Evolutionary conservation across 2,888 invertebrate genomes (phyloP).

Genomic region (Phengaris arion): DNA sequence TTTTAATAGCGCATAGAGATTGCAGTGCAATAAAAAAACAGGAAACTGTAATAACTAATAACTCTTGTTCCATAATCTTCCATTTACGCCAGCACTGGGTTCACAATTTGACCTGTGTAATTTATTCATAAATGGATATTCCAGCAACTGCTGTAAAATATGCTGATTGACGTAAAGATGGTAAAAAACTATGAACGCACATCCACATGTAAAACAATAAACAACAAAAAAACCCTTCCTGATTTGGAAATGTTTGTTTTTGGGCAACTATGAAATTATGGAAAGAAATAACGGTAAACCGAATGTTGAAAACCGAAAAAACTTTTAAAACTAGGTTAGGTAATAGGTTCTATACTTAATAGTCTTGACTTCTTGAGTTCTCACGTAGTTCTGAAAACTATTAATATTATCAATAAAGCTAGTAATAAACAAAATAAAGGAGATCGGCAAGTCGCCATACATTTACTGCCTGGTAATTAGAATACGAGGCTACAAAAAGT

Average conservation of each 20-base stretch:
- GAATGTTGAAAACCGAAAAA: too few species aligned
- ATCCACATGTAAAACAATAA: background rate
- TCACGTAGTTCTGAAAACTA: too few species aligned
- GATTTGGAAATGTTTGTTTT: background rate
- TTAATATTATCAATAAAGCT: too few species aligned
- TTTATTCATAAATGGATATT: background rate
- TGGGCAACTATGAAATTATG: background rate
- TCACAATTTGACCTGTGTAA: background rate
- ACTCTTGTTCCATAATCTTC: background rate
- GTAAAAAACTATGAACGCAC: background rate
- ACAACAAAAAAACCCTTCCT: background rate
- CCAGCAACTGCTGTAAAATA: background rate
- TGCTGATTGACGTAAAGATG: slow-evolving; percentile 1
- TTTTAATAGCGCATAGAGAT: too few species aligned
- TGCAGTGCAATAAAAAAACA: too few species aligned
- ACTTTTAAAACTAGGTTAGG: too few species aligned
- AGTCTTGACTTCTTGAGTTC: too few species aligned
- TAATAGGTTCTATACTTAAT: too few species aligned
- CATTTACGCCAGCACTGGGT: background rate
- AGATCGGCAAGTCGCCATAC: too few species aligned
- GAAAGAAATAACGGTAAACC: background rate
- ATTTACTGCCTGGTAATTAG: too few species aligned
- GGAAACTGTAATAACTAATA: background rate
- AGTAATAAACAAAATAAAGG: too few species aligned
- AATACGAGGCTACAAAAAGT: too few species aligned